phyloP scores from a whole-genome alignment of 2,113 vertebrate genomes.

The Tympanuchus pallidicinctus region DNA sequence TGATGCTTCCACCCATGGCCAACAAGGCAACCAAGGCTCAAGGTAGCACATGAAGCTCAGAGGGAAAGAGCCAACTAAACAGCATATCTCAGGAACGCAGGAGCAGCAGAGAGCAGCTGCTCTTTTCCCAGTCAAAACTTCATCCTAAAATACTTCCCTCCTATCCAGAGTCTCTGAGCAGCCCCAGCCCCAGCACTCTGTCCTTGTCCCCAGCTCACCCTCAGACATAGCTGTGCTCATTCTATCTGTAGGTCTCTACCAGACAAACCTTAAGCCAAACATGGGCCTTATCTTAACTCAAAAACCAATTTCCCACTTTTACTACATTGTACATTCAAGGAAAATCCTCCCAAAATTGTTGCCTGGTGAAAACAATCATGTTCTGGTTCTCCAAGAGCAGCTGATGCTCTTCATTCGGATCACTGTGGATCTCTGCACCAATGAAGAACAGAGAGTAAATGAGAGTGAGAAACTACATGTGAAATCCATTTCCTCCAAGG shows the following conservation, averaged over 20 bases:
- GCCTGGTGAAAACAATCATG: not conserved
- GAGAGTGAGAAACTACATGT: not conserved
- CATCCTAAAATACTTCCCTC: not conserved
- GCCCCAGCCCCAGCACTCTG: not conserved
- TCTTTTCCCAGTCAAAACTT: not conserved
- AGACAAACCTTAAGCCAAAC: not conserved
- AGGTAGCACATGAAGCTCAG: not conserved
- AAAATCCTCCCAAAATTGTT: not conserved
- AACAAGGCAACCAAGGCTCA: not conserved
- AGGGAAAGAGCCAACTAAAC: not conserved
- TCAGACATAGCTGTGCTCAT: not conserved
- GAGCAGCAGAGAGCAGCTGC: not conserved
- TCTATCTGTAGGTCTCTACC: not conserved
- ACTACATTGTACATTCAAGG: not conserved
- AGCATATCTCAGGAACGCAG: not conserved
- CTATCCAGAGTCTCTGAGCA: not conserved
- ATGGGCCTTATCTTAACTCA: not conserved
- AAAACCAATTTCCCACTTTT: not conserved
- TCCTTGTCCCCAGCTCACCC: not conserved
- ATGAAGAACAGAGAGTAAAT: not conserved
- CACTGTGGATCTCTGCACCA: not conserved
- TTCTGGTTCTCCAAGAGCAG: not conserved
- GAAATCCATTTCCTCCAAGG: not conserved
- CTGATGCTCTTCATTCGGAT: not conserved
- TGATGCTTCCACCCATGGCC: not conserved